Evolutionary conservation across 1,140 invertebrate genomes (phyloP), one percentile per base, ranked within the genome.

Genomic region (Heliconius hewitsoni): DNA sequence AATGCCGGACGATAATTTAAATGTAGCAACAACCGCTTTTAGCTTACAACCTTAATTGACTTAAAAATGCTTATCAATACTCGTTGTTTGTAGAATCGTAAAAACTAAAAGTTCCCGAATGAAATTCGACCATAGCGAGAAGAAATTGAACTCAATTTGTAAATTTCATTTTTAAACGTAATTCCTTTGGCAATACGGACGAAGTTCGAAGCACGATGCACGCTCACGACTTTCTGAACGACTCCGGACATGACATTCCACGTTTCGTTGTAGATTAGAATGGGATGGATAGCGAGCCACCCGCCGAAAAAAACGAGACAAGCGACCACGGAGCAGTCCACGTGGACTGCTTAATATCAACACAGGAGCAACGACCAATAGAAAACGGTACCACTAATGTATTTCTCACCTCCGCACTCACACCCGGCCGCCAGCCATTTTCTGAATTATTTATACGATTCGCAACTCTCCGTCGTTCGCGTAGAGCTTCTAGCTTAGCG

Each of bases 41-140:
- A 94, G 91, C 93, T 93, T 94, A 94, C 93, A 94, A 94, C 91
- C 93, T 93, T 94, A 94, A 94, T 94, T 94, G 93, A 94, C 93
- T 94, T 94, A 94, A 94, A 94, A 94, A 94, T 93, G 92, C 91
- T 94, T 94, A 94, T 94, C 92, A 93, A 93, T 94, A 89, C 83
- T 82, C 75, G 55, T 80, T 77, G 77, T 74, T 76, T 70, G 83
- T 75, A 84, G 78, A 83, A 88, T 80, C 85, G 81, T 86, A 88
- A 85, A 84, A 84, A 80, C 80, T 81, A 73, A 55, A 76, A 37
- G 19, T 5, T 11, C 9, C 13, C 72, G 82, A 74, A 71, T 60
- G 16, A 91, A 87, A 86, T 71, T 88, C 74, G 81, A 86, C 87
- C 84, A 77, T 93, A 90, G 50, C 30, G 0, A 66, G 27, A 76